Evolutionary conservation across 2,797 vertebrate species (phyloP).

Genomic region (Naso thynnoides): DNA sequence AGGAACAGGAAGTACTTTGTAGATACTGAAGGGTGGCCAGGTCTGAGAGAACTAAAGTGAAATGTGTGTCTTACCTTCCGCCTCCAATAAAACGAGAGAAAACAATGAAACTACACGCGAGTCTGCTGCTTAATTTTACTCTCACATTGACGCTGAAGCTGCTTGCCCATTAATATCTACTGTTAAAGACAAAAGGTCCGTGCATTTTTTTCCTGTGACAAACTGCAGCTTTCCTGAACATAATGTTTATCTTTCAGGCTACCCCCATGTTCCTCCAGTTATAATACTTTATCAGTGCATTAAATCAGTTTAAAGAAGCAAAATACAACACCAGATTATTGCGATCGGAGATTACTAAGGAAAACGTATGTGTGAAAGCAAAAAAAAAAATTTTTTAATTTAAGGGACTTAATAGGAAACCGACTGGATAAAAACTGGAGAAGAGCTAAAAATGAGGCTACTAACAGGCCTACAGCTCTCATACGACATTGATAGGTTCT

Average conservation of each 20-base stretch:
- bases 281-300: neutral
- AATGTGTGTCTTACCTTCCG: constrained; percentile 81
- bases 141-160: neutral
- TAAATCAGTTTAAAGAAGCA: neutral
- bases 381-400: too few species aligned
- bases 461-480: too few species aligned
- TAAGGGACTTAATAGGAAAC: neutral
- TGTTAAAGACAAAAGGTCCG: neutral
- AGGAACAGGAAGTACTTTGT: constrained; percentile 88
- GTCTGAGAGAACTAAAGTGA: constrained; percentile 76
- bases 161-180: neutral
- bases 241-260: neutral
- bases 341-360: neutral
- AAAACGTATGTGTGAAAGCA: neutral
- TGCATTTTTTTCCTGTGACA: neutral
- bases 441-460: too few species aligned
- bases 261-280: neutral
- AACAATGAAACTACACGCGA: constrained; percentile 53
- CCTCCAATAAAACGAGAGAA: constrained; percentile 83
- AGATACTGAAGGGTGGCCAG: constrained; percentile 86
- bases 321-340: neutral
- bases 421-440: too few species aligned
- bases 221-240: constrained; percentile 4
- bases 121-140: constrained; percentile 40
- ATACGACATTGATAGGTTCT: too few species aligned